Base-by-base conservation (phyloP, 2,888 invertebrate genomes). In the Rotaria macrura region DNA sequence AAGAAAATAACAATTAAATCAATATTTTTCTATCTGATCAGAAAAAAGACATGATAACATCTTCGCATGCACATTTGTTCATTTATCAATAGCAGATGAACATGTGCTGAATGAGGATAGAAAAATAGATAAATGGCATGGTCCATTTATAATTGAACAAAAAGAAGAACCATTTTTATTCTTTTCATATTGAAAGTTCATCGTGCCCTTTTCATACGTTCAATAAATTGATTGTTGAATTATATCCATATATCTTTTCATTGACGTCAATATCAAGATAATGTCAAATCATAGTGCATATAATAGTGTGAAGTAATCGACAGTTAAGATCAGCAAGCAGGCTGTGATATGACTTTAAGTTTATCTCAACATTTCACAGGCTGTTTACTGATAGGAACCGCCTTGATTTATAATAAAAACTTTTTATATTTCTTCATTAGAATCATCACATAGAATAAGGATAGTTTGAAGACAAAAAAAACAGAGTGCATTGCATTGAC, bases 261-360 rank as follows among this genome's bases (percentile, higher is more conserved):
- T 65, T n/a, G 29, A 52, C 23, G 52, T 23, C 52, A 52, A 52
- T 1, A 65, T 34, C 65, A 29, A n/a, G 29, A 29, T 17, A 65
- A 65, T 65, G 34, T 17, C 34, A 34, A 65, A 29, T n/a, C 10
- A 34, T 65, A 14, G 57, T 20, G 34, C 34, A 5, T 17, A 1
- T 34, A 29, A 34, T 65, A 2, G 29, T 34, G 14, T 34, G 65
- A 34, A 65, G 65, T 14, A 17, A 65, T 65, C 34, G 34, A 65
- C 65, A 34, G 20, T 65, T 34, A 65, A 65, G 65, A 65, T 65
- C 65, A 65, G 65, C 65, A 65, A 65, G 65, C 65, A 65, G 65
- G 65, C 65, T 65, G 65, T 65, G 65, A 65, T 65, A 65, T 65
- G 65, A 65, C 65, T 65, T 34, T 34, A n/a, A 65, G 34, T 34